A percentile compares a stretch with the other conserved stretches of the same genome.
Evolutionary conservation across 1,140 invertebrate species (phyloP).

Genomic region (Halictus rubicundus): DNA sequence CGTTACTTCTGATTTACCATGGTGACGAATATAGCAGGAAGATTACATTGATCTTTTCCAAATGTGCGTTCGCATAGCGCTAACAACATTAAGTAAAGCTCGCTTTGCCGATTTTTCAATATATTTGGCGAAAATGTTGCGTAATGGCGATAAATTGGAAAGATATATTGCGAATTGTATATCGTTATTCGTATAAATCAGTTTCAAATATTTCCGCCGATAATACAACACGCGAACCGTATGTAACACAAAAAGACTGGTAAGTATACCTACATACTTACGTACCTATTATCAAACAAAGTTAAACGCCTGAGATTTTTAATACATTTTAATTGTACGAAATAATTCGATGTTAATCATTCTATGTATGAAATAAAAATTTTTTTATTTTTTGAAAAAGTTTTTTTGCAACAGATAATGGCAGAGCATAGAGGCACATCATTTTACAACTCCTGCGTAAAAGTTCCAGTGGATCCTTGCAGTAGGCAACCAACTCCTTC

Average conservation of each 20-base stretch:
- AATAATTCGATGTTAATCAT: no score
- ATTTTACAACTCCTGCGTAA: slow-evolving; percentile 83
- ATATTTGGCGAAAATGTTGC: neutral
- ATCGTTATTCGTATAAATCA: neutral
- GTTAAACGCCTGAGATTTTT: no score
- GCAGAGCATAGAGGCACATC: slow-evolving; percentile 73
- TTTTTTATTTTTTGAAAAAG: neutral
- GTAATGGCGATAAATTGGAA: neutral
- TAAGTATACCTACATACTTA: neutral
- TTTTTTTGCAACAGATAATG: slow-evolving; percentile 58
- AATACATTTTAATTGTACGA: no score
- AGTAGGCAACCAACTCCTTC: slow-evolving; percentile 84
- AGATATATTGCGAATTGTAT: neutral
- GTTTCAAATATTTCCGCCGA: neutral
- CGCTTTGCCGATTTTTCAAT: no score
- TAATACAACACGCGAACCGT: neutral
- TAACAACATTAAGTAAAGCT: neutral
- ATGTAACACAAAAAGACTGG: neutral
- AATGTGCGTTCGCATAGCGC: neutral
- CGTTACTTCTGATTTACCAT: slow-evolving; percentile 52
- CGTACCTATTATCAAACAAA: no score
- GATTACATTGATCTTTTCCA: slow-evolving; percentile 57
- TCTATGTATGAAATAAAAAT: neutral
- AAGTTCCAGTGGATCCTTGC: slow-evolving; percentile 84
- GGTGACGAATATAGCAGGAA: slow-evolving; percentile 45